phyloP scores from a whole-genome alignment of 2,113 vertebrate genomes.

The Empidonax alnorum region DNA sequence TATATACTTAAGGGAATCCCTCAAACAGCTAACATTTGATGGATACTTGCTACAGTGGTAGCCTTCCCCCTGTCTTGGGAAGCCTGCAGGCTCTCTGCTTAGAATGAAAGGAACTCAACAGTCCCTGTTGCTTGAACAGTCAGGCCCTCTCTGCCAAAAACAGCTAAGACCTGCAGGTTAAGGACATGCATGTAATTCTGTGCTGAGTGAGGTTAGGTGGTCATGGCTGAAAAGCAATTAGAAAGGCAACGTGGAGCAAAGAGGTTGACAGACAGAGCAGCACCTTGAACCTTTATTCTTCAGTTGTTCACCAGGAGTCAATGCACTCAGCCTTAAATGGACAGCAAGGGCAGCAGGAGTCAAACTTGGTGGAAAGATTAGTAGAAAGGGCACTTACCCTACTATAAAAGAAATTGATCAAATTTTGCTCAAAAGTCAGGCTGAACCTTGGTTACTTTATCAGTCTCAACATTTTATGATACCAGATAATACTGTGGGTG shows the following conservation, averaged over 20 bases:
- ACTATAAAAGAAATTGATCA: background rate
- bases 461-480: background rate
- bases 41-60: background rate
- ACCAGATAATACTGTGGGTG: background rate
- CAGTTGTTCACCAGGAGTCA: background rate
- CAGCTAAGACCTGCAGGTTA: background rate
- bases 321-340: background rate
- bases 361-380: background rate
- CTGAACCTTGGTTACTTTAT: background rate
- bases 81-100: background rate
- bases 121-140: background rate
- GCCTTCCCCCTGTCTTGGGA: background rate
- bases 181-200: rapidly evolving
- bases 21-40: background rate
- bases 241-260: background rate
- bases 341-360: background rate
- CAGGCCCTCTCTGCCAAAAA: background rate
- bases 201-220: background rate
- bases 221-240: background rate
- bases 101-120: background rate
- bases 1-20: rapidly evolving
- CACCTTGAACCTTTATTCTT: background rate
- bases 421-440: background rate
- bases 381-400: background rate
- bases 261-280: background rate